Evolutionary conservation across 2,797 vertebrate genomes (phyloP).

Genomic region (Gallinago solitaria): DNA sequence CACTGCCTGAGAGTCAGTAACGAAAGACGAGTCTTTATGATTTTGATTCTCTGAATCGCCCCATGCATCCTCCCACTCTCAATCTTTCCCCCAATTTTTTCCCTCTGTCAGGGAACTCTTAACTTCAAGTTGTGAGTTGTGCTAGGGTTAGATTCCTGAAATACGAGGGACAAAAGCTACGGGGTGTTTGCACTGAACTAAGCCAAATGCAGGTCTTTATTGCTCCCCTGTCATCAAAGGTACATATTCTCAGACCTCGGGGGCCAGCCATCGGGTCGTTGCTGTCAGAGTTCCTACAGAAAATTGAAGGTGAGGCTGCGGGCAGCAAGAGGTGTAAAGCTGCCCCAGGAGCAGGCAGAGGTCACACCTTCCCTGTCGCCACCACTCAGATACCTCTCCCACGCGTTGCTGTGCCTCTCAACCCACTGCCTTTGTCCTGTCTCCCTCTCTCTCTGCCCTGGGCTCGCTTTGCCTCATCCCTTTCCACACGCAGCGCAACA

Average conservation of each 20-base stretch:
- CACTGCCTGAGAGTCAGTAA: background rate
- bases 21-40: background rate
- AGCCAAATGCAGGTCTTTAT: background rate
- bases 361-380: background rate
- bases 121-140: background rate
- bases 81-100: background rate
- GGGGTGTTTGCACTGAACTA: background rate
- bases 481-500: accelerated
- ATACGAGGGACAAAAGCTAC: background rate
- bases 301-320: background rate
- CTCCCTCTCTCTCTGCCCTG: background rate
- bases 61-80: accelerated
- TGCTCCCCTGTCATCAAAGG: background rate
- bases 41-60: background rate
- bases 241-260: background rate
- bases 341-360: background rate
- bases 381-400: background rate
- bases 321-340: background rate
- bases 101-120: background rate
- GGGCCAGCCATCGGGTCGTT: background rate
- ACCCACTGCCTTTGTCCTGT: background rate
- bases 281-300: background rate
- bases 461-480: background rate
- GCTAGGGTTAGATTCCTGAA: background rate
- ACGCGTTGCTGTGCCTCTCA: background rate